Conservation (phyloP, 2,113 vertebrate species). For the Apus apus region DNA sequence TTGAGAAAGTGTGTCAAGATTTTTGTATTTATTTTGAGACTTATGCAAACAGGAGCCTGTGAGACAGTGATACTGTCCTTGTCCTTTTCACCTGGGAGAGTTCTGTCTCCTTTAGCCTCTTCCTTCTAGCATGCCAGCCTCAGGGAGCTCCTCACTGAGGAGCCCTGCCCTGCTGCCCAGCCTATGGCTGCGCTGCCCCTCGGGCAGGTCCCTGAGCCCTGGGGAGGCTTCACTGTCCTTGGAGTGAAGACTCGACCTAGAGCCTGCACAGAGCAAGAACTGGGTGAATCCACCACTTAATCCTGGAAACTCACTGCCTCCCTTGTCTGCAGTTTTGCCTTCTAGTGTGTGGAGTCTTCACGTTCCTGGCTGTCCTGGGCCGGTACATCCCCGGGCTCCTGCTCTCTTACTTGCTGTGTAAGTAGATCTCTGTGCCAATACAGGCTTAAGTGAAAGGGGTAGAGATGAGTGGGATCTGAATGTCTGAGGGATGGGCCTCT, state of each 20-base stretch:
- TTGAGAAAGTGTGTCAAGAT: not conserved
- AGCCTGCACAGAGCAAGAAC: not conserved
- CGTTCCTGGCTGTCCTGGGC: conserved; percentile 87
- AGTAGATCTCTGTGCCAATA: conserved; percentile 71
- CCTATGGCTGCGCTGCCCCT: not conserved
- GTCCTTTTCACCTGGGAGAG: not conserved
- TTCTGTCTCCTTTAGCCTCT: not conserved
- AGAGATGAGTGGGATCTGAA: not conserved
- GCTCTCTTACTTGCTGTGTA: conserved; percentile 90
- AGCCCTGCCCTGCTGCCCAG: not conserved
- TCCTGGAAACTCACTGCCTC: conserved; percentile 31
- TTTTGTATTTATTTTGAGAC: not conserved
- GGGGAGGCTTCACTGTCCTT: not conserved
- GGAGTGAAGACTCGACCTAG: not conserved
- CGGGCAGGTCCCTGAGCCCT: fast-evolving
- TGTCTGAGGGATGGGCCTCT: not conserved
- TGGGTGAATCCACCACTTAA: not conserved
- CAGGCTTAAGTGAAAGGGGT: not conserved
- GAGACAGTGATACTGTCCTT: not conserved
- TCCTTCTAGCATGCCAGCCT: not conserved
- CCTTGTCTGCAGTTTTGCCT: conserved; percentile 87
- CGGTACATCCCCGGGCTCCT: conserved; percentile 88
- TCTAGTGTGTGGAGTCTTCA: conserved; percentile 86
- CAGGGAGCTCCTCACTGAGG: not conserved
- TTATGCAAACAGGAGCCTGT: not conserved